Evolutionary conservation across 2,113 vertebrate genomes (phyloP).

Genomic region (Paradisaea rubra): DNA sequence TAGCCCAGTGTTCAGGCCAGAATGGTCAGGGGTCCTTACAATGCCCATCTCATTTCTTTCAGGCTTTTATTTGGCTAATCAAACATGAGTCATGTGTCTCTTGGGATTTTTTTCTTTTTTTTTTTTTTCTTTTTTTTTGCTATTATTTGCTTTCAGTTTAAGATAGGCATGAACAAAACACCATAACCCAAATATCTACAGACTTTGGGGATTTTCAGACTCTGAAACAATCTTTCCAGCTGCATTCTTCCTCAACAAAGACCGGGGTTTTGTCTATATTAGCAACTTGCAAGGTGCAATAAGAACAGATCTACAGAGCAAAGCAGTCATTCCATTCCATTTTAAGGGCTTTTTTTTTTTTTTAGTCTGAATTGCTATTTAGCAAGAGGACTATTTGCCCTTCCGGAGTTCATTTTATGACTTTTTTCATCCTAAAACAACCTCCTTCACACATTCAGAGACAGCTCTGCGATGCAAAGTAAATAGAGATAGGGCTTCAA

Average conservation of each 20-base stretch:
- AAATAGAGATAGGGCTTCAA: fast-evolving
- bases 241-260: not conserved
- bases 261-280: not conserved
- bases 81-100: not conserved
- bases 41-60: not conserved
- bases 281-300: not conserved
- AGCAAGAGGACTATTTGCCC: not conserved
- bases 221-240: not conserved
- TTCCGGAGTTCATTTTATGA: not conserved
- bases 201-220: not conserved
- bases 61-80: not conserved
- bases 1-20: not conserved
- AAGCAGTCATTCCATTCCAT: not conserved
- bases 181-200: not conserved
- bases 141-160: not conserved
- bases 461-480: not conserved
- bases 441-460: not conserved
- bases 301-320: not conserved
- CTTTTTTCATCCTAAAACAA: not conserved
- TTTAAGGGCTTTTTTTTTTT: not conserved
- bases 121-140: not conserved
- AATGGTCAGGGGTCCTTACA: not conserved
- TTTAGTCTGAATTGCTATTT: not conserved
- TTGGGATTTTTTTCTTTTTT: not conserved
- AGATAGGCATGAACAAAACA: not conserved